Percentiles rank a stretch among this genome's conserved stretches.
phyloP scores from a whole-genome alignment of 2,797 vertebrate species.

The Astyanax mexicanus region DNA sequence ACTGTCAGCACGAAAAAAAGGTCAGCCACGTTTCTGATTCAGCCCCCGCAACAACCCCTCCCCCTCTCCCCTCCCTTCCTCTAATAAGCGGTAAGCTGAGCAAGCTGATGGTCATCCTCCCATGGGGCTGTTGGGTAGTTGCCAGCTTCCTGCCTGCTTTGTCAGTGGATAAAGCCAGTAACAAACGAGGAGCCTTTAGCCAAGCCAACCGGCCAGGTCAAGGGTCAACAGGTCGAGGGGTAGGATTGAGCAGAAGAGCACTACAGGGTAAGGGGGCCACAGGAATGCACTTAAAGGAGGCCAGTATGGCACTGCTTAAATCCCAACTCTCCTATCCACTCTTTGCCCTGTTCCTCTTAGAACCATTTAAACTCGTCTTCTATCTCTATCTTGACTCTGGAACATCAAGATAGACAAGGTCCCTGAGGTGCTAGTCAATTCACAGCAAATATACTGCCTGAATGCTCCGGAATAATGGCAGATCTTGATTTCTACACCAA shows the following conservation, averaged over 20 bases:
- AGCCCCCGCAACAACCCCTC: conserved; percentile 49
- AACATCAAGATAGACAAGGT: conserved; percentile 72
- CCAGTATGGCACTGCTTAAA: conserved; percentile 69
- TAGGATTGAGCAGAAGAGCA: conserved; percentile 80
- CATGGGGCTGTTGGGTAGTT: conserved; percentile 86
- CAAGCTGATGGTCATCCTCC: conserved; percentile 88
- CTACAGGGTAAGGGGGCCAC: conserved; percentile 67
- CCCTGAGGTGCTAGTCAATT: conserved; percentile 73
- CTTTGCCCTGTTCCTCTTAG: conserved; percentile 51
- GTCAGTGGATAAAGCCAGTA: conserved; percentile 88
- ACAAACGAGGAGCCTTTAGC: conserved; percentile 90
- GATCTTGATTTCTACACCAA: conserved; percentile 69
- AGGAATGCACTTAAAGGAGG: conserved; percentile 78
- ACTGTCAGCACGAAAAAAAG: conserved; percentile 62
- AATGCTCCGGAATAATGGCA: conserved; percentile 72
- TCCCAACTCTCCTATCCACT: conserved; percentile 54
- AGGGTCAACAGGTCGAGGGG: conserved; percentile 80
- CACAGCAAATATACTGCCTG: conserved; percentile 42
- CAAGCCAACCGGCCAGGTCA: conserved; percentile 84
- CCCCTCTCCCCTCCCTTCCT: conserved; percentile 75
- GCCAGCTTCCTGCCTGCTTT: conserved; percentile 85
- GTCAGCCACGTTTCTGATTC: conserved; percentile 66
- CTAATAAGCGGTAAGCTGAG: conserved; percentile 89
- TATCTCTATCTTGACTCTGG: conserved; percentile 63
- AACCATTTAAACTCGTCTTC: conserved; percentile 70